Percentiles rank a stretch among this genome's conserved stretches.
Evolutionary conservation across 2,797 vertebrate species (phyloP).

Genomic region (Phyllotis vaccarum): DNA sequence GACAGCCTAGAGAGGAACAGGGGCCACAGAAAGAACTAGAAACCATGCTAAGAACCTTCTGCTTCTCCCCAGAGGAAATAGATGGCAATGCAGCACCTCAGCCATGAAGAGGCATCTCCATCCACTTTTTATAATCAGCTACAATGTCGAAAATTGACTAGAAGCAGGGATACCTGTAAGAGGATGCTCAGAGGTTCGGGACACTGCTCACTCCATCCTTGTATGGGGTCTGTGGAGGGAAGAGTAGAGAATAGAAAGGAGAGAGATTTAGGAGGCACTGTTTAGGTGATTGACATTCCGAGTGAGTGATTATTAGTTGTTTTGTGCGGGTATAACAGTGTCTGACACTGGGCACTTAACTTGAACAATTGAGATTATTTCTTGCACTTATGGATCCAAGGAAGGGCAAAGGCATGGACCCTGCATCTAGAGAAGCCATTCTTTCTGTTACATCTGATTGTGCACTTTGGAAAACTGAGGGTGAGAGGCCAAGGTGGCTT

Average conservation of each 20-base stretch:
- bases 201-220: background rate
- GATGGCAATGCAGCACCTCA: background rate
- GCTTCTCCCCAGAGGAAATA: background rate
- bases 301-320: background rate
- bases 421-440: background rate
- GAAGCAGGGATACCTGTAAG: background rate
- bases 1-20: fast-evolving
- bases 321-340: background rate
- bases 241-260: background rate
- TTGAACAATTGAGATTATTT: background rate
- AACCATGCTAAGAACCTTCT: background rate
- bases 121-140: background rate
- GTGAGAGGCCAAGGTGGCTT: background rate
- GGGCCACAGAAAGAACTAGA: background rate
- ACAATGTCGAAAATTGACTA: background rate
- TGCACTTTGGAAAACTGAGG: background rate
- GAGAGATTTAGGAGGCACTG: too few species aligned
- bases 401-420: background rate
- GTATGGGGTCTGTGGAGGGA: background rate
- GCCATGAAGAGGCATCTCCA: fast-evolving
- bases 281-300: background rate
- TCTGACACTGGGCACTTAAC: background rate
- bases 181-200: background rate
- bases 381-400: background rate
- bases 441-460: background rate